Percentiles rank a stretch among this genome's conserved stretches.
phyloP scores from a whole-genome alignment of 2,113 vertebrate species.

The Enhydra lutris region DNA sequence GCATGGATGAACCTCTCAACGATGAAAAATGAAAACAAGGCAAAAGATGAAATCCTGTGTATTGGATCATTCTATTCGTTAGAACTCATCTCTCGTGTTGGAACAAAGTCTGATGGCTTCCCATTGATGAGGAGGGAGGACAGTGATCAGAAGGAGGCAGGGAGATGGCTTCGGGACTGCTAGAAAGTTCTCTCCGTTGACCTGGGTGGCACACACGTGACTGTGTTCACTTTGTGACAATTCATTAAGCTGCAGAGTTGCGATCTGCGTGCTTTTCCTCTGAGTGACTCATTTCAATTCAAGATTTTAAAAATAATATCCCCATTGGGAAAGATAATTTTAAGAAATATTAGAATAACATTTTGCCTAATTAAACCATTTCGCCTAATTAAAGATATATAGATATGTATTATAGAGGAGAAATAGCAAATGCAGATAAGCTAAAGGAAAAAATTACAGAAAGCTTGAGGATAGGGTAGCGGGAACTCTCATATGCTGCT shows the following conservation, averaged over 20 bases:
- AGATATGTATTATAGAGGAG: background rate
- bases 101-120: background rate
- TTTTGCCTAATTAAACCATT: conserved; percentile 47
- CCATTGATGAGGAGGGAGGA: background rate
- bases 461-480: background rate
- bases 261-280: background rate
- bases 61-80: background rate
- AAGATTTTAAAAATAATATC: conserved; percentile 19
- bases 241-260: background rate
- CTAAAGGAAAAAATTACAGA: background rate
- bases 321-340: background rate
- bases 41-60: background rate
- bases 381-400: background rate
- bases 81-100: background rate
- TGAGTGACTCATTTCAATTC: background rate
- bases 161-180: background rate
- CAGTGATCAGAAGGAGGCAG: background rate
- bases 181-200: background rate
- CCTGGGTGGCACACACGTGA: background rate
- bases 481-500: background rate
- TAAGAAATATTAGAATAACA: background rate
- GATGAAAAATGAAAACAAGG: background rate
- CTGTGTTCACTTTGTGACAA: background rate
- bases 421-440: conserved; percentile 21
- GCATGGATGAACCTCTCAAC: background rate